Evolutionary conservation across 2,888 invertebrate genomes (phyloP).

Genomic region (Nephrotoma guestfalica): DNA sequence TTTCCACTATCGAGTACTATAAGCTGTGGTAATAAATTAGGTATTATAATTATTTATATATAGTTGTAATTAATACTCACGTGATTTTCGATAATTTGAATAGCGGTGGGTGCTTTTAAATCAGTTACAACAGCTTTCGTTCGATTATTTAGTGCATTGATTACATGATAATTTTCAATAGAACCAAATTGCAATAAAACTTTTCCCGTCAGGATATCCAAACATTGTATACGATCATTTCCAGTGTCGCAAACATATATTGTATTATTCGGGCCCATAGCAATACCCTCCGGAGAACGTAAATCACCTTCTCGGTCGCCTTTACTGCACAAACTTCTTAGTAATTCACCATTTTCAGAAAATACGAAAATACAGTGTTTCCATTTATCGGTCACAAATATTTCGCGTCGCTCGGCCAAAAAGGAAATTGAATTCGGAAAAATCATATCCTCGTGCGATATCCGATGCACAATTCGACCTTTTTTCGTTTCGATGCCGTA

Average conservation of each 20-base stretch:
- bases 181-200: constrained; percentile 47
- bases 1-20: constrained; percentile 58
- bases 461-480: constrained; percentile 36
- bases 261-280: constrained; percentile 37
- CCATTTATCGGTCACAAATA: constrained; percentile 45
- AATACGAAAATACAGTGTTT: constrained; percentile 55
- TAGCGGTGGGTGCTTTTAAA: constrained; percentile 55
- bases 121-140: constrained; percentile 30
- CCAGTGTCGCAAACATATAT: constrained; percentile 63
- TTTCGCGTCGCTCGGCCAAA: constrained; percentile 38
- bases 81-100: constrained; percentile 43
- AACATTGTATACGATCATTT: constrained; percentile 49
- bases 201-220: constrained; percentile 42
- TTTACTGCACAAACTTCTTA: constrained; percentile 46
- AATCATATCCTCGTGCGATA: constrained; percentile 41
- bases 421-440: constrained; percentile 48
- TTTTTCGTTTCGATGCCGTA: constrained; percentile 20
- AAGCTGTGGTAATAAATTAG: constrained; percentile 13
- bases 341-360: constrained; percentile 43
- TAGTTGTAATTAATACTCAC: constrained; percentile 23
- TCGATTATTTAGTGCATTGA: constrained; percentile 22
- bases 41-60: not conserved
- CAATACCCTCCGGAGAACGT: constrained; percentile 59
- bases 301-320: constrained; percentile 48
- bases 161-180: constrained; percentile 25